phyloP scores from a whole-genome alignment of 2,113 vertebrate genomes.

The Caranx melampygus region DNA sequence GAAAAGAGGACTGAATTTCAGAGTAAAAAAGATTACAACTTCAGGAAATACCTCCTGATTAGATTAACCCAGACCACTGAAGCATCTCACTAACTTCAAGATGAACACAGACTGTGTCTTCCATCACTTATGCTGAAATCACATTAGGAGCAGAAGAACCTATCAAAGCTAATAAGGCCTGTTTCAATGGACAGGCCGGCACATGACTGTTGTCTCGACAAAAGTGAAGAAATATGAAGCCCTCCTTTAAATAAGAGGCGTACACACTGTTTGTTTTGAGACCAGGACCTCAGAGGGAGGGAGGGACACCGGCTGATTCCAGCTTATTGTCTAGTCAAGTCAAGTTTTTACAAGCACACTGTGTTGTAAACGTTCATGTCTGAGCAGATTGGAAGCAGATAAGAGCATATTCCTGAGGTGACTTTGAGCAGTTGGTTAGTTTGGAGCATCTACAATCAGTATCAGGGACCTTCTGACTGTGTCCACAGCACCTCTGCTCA shows the following conservation, averaged over 20 bases:
- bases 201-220: background rate
- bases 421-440: background rate
- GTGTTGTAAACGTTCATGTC: background rate
- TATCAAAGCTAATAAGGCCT: no score
- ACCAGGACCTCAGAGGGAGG: background rate
- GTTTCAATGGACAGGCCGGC: no score
- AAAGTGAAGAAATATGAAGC: background rate
- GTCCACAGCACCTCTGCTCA: background rate
- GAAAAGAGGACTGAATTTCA: background rate
- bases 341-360: conserved; percentile 13
- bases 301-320: background rate
- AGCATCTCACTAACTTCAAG: no score
- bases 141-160: no score
- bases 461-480: background rate
- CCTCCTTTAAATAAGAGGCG: background rate
- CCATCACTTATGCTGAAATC: no score
- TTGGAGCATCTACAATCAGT: background rate
- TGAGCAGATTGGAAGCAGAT: background rate
- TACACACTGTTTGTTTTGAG: background rate
- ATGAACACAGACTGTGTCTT: no score
- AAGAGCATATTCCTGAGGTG: background rate
- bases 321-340: background rate
- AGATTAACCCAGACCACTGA: background rate
- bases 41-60: background rate
- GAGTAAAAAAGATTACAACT: background rate